phyloP scores from a whole-genome alignment of 2,797 vertebrate species.

The Apogon talboti region DNA sequence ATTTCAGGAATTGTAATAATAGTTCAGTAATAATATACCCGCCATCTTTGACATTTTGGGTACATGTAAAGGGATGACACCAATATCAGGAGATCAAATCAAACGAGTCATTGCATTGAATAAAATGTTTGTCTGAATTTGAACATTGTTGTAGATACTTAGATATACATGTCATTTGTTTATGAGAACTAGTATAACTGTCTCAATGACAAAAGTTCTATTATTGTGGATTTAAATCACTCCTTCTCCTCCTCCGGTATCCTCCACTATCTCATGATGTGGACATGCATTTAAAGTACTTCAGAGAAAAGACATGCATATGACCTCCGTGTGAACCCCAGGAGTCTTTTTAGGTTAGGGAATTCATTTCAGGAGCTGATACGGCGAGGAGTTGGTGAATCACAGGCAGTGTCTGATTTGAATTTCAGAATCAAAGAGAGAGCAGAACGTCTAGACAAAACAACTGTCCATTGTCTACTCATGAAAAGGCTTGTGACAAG shows the following conservation, averaged over 20 bases:
- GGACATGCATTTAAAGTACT: conserved; percentile 32
- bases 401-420: conserved; percentile 60
- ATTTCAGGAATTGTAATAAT: too few species aligned
- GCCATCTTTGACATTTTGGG: too few species aligned
- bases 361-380: conserved; percentile 31
- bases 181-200: not conserved
- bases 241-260: conserved; percentile 6
- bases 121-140: too few species aligned
- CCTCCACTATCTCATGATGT: conserved; percentile 16
- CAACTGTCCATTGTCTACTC: conserved; percentile 12
- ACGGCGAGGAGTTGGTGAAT: conserved; percentile 45
- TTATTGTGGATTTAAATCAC: too few species aligned
- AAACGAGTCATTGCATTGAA: too few species aligned
- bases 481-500: conserved; percentile 21
- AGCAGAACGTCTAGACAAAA: conserved; percentile 51
- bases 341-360: conserved; percentile 20
- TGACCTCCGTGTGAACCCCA: conserved; percentile 53
- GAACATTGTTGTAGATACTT: too few species aligned
- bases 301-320: conserved; percentile 12
- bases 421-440: conserved; percentile 59
- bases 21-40: too few species aligned
- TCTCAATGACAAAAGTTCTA: too few species aligned
- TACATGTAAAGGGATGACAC: too few species aligned
- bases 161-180: not conserved
- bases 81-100: too few species aligned